Percentiles rank a stretch among this genome's conserved stretches.
These are phyloP conservation scores for Antennarius maculatus DNA, from an alignment of 2,797 vertebrate species.

Conservation along the genomic window DNA sequence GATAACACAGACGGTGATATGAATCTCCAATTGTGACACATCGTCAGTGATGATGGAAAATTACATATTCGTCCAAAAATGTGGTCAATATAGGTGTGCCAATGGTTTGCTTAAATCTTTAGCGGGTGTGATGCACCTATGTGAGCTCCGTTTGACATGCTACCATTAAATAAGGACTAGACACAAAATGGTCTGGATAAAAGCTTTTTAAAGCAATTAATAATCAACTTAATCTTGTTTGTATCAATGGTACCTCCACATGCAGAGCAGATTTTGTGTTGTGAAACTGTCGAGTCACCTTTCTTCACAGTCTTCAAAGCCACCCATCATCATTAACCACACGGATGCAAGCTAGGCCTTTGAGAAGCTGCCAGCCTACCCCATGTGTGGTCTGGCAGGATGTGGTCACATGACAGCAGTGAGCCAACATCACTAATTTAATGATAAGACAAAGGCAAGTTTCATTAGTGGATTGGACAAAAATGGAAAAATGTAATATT, in stretches of 20 bases:
- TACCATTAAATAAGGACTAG: slow-evolving; percentile 5
- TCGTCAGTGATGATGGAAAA: slow-evolving; percentile 39
- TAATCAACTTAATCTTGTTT: slow-evolving; percentile 19
- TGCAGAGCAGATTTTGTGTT: slow-evolving; percentile 30
- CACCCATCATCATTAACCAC: slow-evolving; percentile 35
- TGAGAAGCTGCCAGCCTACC: slow-evolving; percentile 27
- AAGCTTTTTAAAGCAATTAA: slow-evolving; percentile 21
- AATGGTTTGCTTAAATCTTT: too few species aligned
- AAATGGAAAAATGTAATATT: slow-evolving; percentile 6
- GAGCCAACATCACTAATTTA: background rate
- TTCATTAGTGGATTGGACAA: background rate
- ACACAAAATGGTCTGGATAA: slow-evolving; percentile 9
- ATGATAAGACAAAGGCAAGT: slow-evolving; percentile 9
- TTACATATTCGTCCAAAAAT: slow-evolving; percentile 35
- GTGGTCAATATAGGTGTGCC: slow-evolving; percentile 10
- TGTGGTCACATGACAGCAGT: slow-evolving; percentile 22
- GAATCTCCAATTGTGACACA: slow-evolving; percentile 52
- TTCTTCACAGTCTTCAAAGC: slow-evolving; percentile 34
- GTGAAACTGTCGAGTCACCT: slow-evolving; percentile 40
- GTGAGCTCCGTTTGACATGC: background rate
- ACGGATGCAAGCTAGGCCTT: slow-evolving; percentile 45
- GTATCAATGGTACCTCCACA: slow-evolving; percentile 4
- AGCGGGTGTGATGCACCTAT: background rate
- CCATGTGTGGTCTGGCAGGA: slow-evolving; percentile 33
- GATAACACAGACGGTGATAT: slow-evolving; percentile 46